Base-by-base conservation (phyloP, 2,888 invertebrate species). In the Cheilosia vernalis region DNA sequence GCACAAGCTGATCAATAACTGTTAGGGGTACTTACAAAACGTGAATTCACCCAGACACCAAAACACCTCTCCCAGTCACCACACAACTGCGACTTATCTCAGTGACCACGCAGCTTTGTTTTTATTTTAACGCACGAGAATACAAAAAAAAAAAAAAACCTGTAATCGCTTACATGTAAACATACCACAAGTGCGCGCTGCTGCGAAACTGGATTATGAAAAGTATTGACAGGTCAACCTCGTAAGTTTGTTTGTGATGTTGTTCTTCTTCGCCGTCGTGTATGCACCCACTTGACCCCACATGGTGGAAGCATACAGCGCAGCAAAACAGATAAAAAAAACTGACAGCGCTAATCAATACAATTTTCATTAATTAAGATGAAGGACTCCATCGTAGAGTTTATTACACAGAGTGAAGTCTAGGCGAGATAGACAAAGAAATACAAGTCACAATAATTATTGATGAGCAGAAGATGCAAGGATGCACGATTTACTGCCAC, bases 221-320 rank as follows among this genome's bases (percentile, higher is more conserved):
- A 73, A 51, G 44, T 66, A 81, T 80, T 80, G 81, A 73, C 81
- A 81, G 85, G 76, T 81, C 85, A 80, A 73, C 76, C 76, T 81
- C 80, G 74, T 66, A 51, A 37, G 33, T 42, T 61, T 73, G 51
- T 61, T 37, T 27, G 24, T 58, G 56, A 49, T 61, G 60, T 61
- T 47, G 60, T 51, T 33, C 24, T 9, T 17, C 6, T 33, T 17
- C 19, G 4, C 61, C 33, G 30, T 27, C 33, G 37, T 53, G 49
- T 53, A 21, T 67, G 74, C 60, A 64, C 79, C 64, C 76, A 66
- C 80, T 85, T 80, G 80, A 80, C 80, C 74, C 77, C 33, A n/a
- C 33, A n/a, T 37, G 49, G 30, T 49, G 60, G 55, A 37, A 53
- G 40, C 44, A 47, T 37, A 27, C 13, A 37, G 58, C 27, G 53